phyloP scores from a whole-genome alignment of 2,888 invertebrate species.

The Drosophila pegasa region DNA sequence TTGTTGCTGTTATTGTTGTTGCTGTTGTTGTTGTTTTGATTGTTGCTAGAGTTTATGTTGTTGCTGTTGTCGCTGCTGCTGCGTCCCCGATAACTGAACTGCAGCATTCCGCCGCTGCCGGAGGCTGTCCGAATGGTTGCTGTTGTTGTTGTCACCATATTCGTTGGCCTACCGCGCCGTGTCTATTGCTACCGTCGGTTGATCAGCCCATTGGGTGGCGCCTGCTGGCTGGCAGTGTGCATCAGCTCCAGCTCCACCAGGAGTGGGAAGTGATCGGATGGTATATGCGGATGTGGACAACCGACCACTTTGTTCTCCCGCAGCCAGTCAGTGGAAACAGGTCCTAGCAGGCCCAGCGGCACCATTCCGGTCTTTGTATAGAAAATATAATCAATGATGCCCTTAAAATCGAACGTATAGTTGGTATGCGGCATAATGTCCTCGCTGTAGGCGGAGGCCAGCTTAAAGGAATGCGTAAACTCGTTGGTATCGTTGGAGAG shows the following conservation, averaged over 20 bases:
- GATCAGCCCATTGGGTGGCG: slow-evolving; percentile 91
- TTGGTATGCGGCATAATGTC: slow-evolving; percentile 99
- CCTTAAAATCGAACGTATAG: slow-evolving; percentile 99
- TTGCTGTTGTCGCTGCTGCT: slow-evolving; percentile 28
- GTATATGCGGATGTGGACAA: slow-evolving; percentile 98
- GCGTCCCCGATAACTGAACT: slow-evolving; percentile 30
- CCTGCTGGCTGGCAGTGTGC: slow-evolving; percentile 89
- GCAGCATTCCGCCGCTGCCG: slow-evolving; percentile 40
- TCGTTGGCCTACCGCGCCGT: slow-evolving; percentile 67
- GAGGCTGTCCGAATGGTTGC: slow-evolving; percentile 27
- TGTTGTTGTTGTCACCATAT: slow-evolving; percentile 50
- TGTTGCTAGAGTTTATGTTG: slow-evolving; percentile 22
- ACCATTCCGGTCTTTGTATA: slow-evolving; percentile 98
- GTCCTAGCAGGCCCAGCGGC: slow-evolving; percentile 96
- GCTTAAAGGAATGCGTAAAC: slow-evolving; percentile 98
- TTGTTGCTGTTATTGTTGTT: slow-evolving; percentile 17
- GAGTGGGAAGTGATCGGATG: slow-evolving; percentile 97
- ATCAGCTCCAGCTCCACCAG: slow-evolving; percentile 96
- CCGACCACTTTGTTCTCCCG: slow-evolving; percentile 98
- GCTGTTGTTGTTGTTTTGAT: slow-evolving; percentile 24
- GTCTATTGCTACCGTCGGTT: slow-evolving; percentile 92
- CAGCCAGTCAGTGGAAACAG: slow-evolving; percentile 96
- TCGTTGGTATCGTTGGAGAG: slow-evolving; percentile 94
- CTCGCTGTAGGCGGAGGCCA: slow-evolving; percentile 97
- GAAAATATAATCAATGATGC: slow-evolving; percentile 99